A percentile compares a stretch with the other conserved stretches of the same genome.
Evolutionary conservation across 2,113 vertebrate genomes (phyloP).

Genomic region (Anguilla japonica): DNA sequence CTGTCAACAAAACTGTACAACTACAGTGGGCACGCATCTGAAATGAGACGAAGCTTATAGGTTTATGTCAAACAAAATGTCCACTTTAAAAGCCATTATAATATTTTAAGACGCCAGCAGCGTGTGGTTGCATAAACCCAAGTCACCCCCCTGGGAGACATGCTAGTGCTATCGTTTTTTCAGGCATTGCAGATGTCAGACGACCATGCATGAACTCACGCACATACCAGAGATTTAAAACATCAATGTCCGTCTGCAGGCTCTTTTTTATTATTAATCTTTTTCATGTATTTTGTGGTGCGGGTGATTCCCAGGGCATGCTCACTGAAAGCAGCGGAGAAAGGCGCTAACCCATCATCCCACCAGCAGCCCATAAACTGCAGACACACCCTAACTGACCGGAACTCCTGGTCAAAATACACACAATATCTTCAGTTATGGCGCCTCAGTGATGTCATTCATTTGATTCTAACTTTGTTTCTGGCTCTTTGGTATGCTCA

Average conservation of each 20-base stretch:
- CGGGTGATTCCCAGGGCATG: background rate
- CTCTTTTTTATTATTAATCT: background rate
- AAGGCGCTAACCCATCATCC: background rate
- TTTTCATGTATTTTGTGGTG: background rate
- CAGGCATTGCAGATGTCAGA: background rate
- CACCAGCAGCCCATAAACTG: background rate
- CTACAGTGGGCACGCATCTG: background rate
- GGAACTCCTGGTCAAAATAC: background rate
- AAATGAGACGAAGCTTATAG: background rate
- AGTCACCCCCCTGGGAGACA: background rate
- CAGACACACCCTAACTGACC: background rate
- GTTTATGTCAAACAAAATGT: background rate
- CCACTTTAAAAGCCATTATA: background rate
- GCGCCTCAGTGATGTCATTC: too few relatives aligned
- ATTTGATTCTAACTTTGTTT: too few relatives aligned
- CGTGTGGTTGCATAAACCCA: background rate
- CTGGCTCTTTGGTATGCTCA: too few relatives aligned
- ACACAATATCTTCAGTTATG: background rate
- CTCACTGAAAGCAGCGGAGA: background rate
- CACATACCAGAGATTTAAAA: background rate
- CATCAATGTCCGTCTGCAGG: background rate
- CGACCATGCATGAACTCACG: background rate
- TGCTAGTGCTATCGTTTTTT: background rate
- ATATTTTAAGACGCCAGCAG: background rate
- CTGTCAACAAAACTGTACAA: background rate